A percentile compares a stretch with the other conserved stretches of the same genome.
Evolutionary conservation across 2,113 vertebrate genomes (phyloP).

Genomic region (Myrmophylax atrothorax): DNA sequence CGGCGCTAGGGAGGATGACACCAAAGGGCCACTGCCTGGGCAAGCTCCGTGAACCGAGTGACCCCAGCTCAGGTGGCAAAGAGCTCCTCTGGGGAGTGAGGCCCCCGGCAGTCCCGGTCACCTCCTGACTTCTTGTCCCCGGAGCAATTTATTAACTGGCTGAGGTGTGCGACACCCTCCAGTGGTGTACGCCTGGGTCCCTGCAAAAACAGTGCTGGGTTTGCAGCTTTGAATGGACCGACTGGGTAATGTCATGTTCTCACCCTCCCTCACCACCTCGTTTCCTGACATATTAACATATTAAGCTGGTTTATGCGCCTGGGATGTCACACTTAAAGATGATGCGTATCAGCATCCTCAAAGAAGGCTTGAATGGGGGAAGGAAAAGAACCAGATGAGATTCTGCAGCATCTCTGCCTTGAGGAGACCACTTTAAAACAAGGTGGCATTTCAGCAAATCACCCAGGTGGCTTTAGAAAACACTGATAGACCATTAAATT

Average conservation of each 20-base stretch:
- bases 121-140: background rate
- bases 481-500: background rate
- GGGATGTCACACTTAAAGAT: background rate
- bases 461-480: background rate
- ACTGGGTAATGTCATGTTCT: background rate
- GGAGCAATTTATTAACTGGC: background rate
- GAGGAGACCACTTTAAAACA: background rate
- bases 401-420: background rate
- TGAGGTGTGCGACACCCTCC: slow-evolving; percentile 50
- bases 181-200: background rate
- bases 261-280: background rate
- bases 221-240: background rate
- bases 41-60: background rate
- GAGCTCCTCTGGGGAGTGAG: background rate
- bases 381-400: background rate
- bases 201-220: background rate
- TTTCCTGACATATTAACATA: background rate
- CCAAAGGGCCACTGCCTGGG: background rate
- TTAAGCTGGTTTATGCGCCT: background rate
- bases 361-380: background rate
- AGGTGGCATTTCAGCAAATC: background rate
- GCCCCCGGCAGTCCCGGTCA: background rate
- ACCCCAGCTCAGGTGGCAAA: slow-evolving; percentile 20
- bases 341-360: background rate
- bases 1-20: background rate